phyloP scores from a whole-genome alignment of 92 coral and sea anemone genomes.

The Epizoanthus rinbou region DNA sequence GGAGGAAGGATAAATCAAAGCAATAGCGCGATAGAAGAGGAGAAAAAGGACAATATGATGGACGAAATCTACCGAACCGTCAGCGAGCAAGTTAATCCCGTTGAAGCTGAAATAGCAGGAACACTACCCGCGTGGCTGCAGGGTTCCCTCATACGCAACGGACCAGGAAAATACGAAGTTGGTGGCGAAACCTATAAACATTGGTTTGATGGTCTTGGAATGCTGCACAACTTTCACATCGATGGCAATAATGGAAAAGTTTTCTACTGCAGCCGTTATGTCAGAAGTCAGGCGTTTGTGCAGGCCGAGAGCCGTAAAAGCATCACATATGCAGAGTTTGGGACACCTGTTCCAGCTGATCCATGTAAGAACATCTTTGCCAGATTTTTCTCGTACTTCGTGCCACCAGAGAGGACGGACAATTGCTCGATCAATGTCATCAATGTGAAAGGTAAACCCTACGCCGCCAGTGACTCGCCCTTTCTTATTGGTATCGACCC shows the following conservation, averaged over 20 bases:
- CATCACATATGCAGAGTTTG: slow-evolving; percentile 92
- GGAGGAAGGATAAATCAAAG: no score
- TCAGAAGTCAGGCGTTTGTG: slow-evolving; percentile 85
- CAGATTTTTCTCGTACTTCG: slow-evolving; percentile 90
- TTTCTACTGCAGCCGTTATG: slow-evolving; percentile 80
- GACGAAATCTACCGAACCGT: slow-evolving; percentile 92
- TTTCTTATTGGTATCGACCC: slow-evolving; percentile 82
- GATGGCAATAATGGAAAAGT: slow-evolving; percentile 83
- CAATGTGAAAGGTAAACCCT: slow-evolving; percentile 76
- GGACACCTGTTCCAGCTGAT: slow-evolving; percentile 91
- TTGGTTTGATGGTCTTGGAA: slow-evolving; percentile 96
- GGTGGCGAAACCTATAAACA: slow-evolving; percentile 89
- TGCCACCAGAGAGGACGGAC: slow-evolving; percentile 92
- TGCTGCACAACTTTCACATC: slow-evolving; percentile 85
- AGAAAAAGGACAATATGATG: slow-evolving; percentile 50
- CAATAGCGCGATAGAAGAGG: no score
- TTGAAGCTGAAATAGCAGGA: slow-evolving; percentile 78
- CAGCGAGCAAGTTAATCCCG: slow-evolving; percentile 74
- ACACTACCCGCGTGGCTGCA: slow-evolving; percentile 87
- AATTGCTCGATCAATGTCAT: slow-evolving; percentile 82
- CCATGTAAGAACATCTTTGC: slow-evolving; percentile 97
- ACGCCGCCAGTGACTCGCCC: slow-evolving; percentile 95
- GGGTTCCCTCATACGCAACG: slow-evolving; percentile 92
- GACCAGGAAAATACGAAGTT: slow-evolving; percentile 95
- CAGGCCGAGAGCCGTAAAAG: slow-evolving; percentile 76